These are phyloP conservation scores for Brachirus orientalis DNA, from an alignment of 2,113 vertebrate species.

Conservation along the genomic window DNA sequence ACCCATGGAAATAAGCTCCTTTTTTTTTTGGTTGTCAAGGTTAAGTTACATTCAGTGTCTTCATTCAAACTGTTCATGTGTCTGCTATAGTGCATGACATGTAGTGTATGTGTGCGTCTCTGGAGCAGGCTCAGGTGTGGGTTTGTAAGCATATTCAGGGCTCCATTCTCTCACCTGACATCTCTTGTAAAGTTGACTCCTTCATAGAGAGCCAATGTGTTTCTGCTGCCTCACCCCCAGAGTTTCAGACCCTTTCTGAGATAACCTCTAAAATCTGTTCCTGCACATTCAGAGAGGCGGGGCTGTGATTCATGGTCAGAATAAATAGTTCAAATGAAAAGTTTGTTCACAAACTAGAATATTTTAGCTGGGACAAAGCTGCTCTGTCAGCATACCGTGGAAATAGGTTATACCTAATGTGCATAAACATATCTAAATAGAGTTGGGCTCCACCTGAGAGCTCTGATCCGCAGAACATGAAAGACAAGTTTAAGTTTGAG, in stretches of 20 bases:
- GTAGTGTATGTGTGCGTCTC: conserved; percentile 1
- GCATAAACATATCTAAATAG: conserved; percentile 1
- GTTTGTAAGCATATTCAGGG: conserved; percentile 25
- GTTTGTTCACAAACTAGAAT: neutral
- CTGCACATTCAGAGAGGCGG: too few species aligned
- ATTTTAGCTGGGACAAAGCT: conserved; percentile 5
- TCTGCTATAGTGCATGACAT: neutral
- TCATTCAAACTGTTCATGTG: conserved; percentile 7
- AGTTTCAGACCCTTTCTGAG: too few species aligned
- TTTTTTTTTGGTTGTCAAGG: neutral
- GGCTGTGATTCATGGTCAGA: neutral
- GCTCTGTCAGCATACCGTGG: conserved; percentile 2
- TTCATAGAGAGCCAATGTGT: too few species aligned
- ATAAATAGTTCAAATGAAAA: neutral
- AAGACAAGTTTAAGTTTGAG: conserved; percentile 7
- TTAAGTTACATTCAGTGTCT: neutral
- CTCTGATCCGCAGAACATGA: neutral
- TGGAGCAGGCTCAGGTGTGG: conserved; percentile 74
- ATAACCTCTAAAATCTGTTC: too few species aligned
- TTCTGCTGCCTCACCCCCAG: too few species aligned
- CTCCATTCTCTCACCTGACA: too few species aligned
- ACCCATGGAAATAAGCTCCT: neutral
- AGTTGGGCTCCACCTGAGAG: conserved; percentile 1
- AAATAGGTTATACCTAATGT: neutral
- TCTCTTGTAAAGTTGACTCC: too few species aligned